Evolutionary conservation across 1,140 invertebrate genomes (phyloP), one percentile per base, ranked within the genome.

Genomic region (Cotesia typhae): DNA sequence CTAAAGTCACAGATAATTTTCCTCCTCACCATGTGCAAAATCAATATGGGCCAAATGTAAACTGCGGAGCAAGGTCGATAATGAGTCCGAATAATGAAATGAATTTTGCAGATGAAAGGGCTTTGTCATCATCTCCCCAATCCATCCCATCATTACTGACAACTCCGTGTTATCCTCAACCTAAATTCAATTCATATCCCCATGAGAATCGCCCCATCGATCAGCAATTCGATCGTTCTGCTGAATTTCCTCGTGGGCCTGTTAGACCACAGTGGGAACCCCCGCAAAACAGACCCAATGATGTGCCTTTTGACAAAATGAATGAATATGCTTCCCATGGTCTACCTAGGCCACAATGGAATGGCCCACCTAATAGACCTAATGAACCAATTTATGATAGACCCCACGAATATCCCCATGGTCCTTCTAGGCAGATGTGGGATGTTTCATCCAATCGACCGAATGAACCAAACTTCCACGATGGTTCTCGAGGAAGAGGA

Each of bases 241-340:
- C 65, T 5, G 79, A 81, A 14, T 81, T 77, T 68, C n/a, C 76
- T 5, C 78, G 74, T 5, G n/a, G 72, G 4, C 79, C 75, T 4
- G 3, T 41, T 5, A 73, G 78, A 20, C 75, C 70, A 20, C 55
- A 68, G 0, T 79, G 78, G 76, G 77, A 80, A 2, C 12, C 14
- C 2, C 5, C 66, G 0, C 10, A 37, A 2, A 71, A 66, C n/a
- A 73, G 73, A 47, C 35, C 74, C 35, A 71, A 74, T 4, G 75
- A 81, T 6, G 53, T 52, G 0, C 6, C 67, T 0, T 76, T 68
- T 35, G 77, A 76, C 1, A 76, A 74, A 57, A 41, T 59, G 1
- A 9, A 52, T 0, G 77, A 80, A 10, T 77, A 74, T 14, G 14
- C 0, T 63, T 5, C 72, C 4, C 78, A 73, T 6, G 63, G 65